Evolutionary conservation across 2,888 invertebrate species (phyloP), one percentile per base, ranked within the genome.

Genomic region (Arge pagana): DNA sequence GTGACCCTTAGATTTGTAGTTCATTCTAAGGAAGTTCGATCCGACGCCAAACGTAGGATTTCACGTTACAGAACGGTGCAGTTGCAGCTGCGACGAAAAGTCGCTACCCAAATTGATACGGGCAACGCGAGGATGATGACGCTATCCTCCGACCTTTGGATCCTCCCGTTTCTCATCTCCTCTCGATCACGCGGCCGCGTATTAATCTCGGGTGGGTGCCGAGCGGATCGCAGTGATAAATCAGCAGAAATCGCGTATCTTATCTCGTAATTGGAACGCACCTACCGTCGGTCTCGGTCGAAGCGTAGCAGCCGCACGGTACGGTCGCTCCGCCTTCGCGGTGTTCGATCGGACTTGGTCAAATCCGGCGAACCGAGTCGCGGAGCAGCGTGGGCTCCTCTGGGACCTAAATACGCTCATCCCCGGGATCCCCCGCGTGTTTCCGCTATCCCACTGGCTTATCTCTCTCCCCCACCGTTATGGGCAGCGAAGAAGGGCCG

Each of bases 191-290:
- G 23, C 40, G 13, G 33, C 33, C 7, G 45, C 23, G 45, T 23
- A 45, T 45, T 45, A 45, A 45, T 45, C 45, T 45, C 45, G 11
- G 45, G 23, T 31, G 45, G 35, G 35, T 33, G 33, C 35, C 21
- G 45, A 31, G 45, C 33, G 45, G 45, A 45, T 45, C 45, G n/a
- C n/a, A 33, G 45, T 45, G 45, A 45, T 45, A 45, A 45, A 45
- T 45, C 33, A 45, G 45, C 33, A 45, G 45, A 45, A 31, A 31
- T 45, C 45, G 24, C 33, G 45, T 31, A 45, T 45, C 45, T 45
- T 45, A 45, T 45, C 45, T 45, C 35, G 45, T 45, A 45, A 45
- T 45, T 45, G 45, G 45, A 45, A 45, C 45, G 45, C 45, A 45
- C 45, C 45, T 45, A 45, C 23, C 45, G 45, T n/a, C 31, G 33